These are phyloP conservation scores for Drosophila simulans DNA, from an alignment of 1,140 invertebrate species.

Conservation along the genomic window DNA sequence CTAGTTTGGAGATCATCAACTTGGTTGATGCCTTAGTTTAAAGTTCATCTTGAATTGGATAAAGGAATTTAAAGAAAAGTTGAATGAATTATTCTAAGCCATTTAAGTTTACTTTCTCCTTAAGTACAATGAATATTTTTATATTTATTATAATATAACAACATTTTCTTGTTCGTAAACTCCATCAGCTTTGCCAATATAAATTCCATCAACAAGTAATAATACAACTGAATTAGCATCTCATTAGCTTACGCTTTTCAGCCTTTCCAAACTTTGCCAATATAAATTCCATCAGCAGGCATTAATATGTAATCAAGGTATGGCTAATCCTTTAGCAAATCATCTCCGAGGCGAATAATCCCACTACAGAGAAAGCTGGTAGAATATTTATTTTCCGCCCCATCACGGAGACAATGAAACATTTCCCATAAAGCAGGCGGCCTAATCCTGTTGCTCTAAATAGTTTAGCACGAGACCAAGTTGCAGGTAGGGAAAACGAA, in stretches of 20 bases:
- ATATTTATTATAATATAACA: no score
- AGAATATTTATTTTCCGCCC: slow-evolving; percentile 18
- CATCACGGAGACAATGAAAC: slow-evolving; percentile 25
- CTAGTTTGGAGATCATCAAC: not conserved
- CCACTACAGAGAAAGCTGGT: not conserved
- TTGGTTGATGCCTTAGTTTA: no score
- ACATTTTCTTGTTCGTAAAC: not conserved
- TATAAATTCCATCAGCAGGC: slow-evolving; percentile 12
- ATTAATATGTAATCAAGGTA: slow-evolving; percentile 7
- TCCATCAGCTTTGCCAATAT: not conserved
- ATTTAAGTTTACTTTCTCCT: no score
- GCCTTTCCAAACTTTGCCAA: not conserved
- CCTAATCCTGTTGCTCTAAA: slow-evolving; percentile 44
- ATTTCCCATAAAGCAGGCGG: slow-evolving; percentile 28
- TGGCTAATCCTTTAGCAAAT: slow-evolving; percentile 1
- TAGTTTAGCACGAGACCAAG: slow-evolving; percentile 26
- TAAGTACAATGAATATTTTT: no score
- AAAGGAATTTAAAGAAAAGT: not conserved
- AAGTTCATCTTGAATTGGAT: no score
- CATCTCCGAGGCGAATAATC: not conserved
- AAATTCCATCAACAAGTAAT: slow-evolving; percentile 17
- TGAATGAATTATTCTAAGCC: not conserved
- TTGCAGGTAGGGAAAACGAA: slow-evolving; percentile 12
- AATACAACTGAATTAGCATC: not conserved
- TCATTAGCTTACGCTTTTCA: not conserved